phyloP scores from a whole-genome alignment of 2,797 vertebrate species.

The Tamandua tetradactyla region DNA sequence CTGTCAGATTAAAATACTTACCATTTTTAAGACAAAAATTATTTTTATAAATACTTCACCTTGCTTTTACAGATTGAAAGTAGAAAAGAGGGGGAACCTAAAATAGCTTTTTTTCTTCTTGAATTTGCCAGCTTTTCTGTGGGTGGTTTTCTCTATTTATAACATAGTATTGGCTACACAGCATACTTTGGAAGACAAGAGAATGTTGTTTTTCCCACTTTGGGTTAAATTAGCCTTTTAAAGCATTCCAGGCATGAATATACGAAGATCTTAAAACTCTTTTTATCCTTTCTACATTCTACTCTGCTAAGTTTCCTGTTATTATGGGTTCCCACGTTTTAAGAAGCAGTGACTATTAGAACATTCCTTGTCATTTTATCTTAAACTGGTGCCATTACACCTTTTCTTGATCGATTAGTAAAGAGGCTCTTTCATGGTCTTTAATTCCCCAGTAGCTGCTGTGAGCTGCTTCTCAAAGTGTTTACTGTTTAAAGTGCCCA shows the following conservation, averaged over 20 bases:
- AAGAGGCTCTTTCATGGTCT: background rate
- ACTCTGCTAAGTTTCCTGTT: background rate
- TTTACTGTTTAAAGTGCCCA: background rate
- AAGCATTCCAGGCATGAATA: constrained; percentile 58
- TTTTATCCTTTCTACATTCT: constrained; percentile 31
- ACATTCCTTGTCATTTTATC: background rate
- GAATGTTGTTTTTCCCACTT: constrained; percentile 69
- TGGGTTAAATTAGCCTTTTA: constrained; percentile 74
- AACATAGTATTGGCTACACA: constrained; percentile 62
- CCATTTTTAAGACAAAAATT: constrained; percentile 71
- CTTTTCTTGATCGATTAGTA: background rate
- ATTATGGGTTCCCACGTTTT: background rate
- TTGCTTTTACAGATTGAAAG: background rate
- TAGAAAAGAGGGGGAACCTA: background rate
- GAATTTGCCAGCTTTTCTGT: constrained; percentile 53
- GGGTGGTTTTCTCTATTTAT: constrained; percentile 71
- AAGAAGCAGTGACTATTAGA: background rate
- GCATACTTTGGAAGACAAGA: constrained; percentile 68
- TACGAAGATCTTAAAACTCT: constrained; percentile 26
- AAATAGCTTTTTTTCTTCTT: constrained; percentile 55
- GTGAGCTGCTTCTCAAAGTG: background rate
- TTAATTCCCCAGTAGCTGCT: background rate
- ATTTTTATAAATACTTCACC: constrained; percentile 23
- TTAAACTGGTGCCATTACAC: background rate
- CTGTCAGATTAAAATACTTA: constrained; percentile 62